Evolutionary conservation across 2,113 vertebrate genomes (phyloP), one percentile per base, ranked within the genome.

Genomic region (Laticauda laticaudata): DNA sequence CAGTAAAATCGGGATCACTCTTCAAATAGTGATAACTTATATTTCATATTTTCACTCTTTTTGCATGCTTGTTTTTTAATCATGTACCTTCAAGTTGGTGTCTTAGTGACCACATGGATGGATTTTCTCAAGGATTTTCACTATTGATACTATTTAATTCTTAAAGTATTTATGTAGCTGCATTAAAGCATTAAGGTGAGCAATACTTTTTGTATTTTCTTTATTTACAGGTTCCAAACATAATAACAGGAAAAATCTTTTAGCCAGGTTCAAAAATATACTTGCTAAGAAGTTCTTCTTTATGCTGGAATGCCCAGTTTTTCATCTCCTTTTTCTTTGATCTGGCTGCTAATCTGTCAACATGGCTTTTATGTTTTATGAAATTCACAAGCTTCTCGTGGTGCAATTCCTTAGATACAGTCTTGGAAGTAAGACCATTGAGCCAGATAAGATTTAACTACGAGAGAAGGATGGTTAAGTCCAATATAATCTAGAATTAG

Each of bases 401-500:
- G 26, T 90, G 26, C 43, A 51, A 90, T 51, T n/a, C 56, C 26
- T 51, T 20, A 51, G 24, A 26, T 45, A 20, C 24, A 51, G 59
- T 18, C 39, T 29, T 29, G 29, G 24, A 45, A 64, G 6, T 57
- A 90, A 48, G 26, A 6, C 57, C 26, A 51, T n/a, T 90, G 24
- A 64, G 29, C 14, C 64, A 45, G 21, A 48, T 23, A 45, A 7
- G 26, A 18, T 24, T 61, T 48, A 90, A 43, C 29, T 48, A 43
- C 24, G 64, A 64, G 56, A 90, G 57, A 64, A 64, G 43, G 57
- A 64, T 90, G 59, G 43, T 21, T 45, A 75, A 39, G 5, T 75
- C 69, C 86, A 23, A 43, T 90, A 64, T 95, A 95, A 96, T 95
- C 91, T 94, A 95, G 55, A 95, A 93, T 81, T 94, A 94, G 90